These are phyloP conservation scores for Deroplatys truncata DNA, from an alignment of 2,888 invertebrate species.

Conservation along the genomic window DNA sequence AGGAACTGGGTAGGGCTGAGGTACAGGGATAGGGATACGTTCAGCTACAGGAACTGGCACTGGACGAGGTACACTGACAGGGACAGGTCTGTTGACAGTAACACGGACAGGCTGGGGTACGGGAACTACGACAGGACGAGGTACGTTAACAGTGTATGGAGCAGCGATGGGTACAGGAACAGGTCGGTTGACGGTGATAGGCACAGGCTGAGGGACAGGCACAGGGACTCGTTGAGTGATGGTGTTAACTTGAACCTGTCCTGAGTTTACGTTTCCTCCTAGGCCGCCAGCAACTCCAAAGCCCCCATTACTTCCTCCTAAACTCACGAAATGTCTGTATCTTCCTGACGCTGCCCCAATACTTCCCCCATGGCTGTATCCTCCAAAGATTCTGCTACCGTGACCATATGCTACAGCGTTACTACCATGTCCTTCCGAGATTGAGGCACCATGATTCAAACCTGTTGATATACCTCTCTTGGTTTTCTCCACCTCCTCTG, in stretches of 20 bases:
- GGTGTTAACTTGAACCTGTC: neutral
- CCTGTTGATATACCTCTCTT: neutral
- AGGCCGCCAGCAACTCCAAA: neutral
- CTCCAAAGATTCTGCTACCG: neutral
- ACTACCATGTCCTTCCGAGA: neutral
- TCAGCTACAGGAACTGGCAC: neutral
- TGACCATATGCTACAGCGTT: neutral
- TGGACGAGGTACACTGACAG: neutral
- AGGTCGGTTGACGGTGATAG: neutral
- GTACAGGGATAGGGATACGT: neutral
- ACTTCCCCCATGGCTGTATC: no score
- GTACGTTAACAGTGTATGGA: neutral
- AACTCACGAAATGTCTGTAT: no score
- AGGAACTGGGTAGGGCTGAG: neutral
- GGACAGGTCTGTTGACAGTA: neutral
- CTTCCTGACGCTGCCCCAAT: no score
- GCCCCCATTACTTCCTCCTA: no score
- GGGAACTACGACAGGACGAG: neutral
- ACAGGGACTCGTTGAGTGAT: neutral
- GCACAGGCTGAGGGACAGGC: slow-evolving; percentile 1
- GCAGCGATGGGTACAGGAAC: neutral
- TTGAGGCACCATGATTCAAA: neutral
- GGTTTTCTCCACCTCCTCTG: neutral
- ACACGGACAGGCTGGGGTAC: neutral
- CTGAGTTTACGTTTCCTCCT: neutral